Base-by-base conservation (phyloP, 2,888 invertebrate species). In the Eurois occulta region DNA sequence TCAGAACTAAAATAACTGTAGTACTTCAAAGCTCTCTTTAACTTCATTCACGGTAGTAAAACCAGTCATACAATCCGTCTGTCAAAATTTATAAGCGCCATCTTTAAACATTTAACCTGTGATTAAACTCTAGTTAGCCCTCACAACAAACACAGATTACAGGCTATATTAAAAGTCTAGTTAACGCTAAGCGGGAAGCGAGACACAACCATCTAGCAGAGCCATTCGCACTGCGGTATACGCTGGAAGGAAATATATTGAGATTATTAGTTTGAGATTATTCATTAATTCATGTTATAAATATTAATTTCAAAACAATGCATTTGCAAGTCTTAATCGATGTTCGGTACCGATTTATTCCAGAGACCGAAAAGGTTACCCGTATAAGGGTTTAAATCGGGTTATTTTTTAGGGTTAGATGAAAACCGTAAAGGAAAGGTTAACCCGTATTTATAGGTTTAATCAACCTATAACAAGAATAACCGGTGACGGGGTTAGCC, bases 141-240 rank as follows among this genome's bases (percentile, higher is more conserved):
- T 65, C 60, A 75, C 60, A 80, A 76, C 68, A 72, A 74, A 88
- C 72, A 87, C 87, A 89, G 84, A 86, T 89, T 89, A 91, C 91
- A 90, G 90, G 89, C 91, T 91, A 92, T 65, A 86, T 80, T 93
- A 91, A 94, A 94, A 93, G 92, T 92, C 87, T 91, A 91, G 86
- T 83, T 81, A 90, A 86, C 87, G 90, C 87, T 89, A 94, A 94
- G 94, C 94, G 87, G 85, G 88, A 93, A 94, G 92, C 94, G 90
- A 87, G 86, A 89, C 95, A 95, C 95, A 95, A 94, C 94, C 95
- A 82, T 86, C 93, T 95, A 96, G 92, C 96, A 96, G 90, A 96
- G 96, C 91, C 95, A 92, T 94, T 96, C 96, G 92, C 91, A 90
- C 91, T 93, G 94, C 87, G 94, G 94, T 72, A 91, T 90, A 87